Evolutionary conservation across 2,113 vertebrate species (phyloP), one percentile per base, ranked within the genome.

Genomic region (Coreoperca whiteheadi): DNA sequence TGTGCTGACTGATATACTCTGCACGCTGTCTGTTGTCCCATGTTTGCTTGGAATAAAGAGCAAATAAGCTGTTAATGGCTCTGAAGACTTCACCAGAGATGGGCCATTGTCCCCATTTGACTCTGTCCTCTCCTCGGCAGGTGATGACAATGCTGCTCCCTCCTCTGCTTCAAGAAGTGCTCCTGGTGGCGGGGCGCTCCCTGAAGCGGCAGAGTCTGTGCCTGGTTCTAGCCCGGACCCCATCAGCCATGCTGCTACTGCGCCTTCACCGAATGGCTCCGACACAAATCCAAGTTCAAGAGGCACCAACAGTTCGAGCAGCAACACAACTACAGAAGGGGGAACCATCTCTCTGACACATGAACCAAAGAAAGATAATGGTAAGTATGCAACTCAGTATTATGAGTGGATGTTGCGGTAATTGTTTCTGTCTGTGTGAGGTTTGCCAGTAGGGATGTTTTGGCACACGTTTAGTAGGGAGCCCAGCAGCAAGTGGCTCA

Each of bases 401-500:
- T 77, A 6, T 21, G 8, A 34, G 20, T 30, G 0, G 20, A 41
- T 74, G 37, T 66, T 28, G n/a, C 28, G 15, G 14, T 59, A 72
- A 64, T 74, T 84, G 53, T 87, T 72, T 74, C 56, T 18, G 16
- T 71, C 30, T 63, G 20, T 67, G 23, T 79, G 43, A 80, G 41
- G 32, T 60, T 83, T 73, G 50, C 50, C 70, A 63, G 30, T 2
- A 10, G 48, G 8, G 69, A 82, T 28, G 57, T 74, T 74, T 79
- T 77, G 71, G 66, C 56, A 15, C 37, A 69, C 30, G 51, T 59
- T 82, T 50, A 61, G 25, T 20, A 67, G 74, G 80, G 81, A 77
- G 66, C 71, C 51, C 23, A 20, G 46, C 60, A 70, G 77, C 81
- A 80, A 64, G 78, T 77, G 81, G 72, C 51, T 83, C 23, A 70